Conservation (phyloP, 2,113 vertebrate genomes). For the Paedocypris sp. region DNA sequence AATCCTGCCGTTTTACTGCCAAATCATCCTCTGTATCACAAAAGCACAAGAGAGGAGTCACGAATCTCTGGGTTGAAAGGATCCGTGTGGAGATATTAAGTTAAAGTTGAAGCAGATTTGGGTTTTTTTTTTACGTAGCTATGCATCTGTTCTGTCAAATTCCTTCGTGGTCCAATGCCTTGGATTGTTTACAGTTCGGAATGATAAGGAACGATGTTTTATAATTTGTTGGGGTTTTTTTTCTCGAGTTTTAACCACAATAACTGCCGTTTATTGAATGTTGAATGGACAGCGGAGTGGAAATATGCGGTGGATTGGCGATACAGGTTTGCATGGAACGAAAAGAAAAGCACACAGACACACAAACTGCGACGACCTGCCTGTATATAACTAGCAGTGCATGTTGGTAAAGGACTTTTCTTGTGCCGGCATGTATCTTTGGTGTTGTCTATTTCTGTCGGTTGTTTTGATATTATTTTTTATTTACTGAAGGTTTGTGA, state of each 20-base stretch:
- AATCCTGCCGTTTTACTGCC: slow-evolving; percentile 14
- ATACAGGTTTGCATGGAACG: slow-evolving; percentile 25
- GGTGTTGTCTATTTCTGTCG: slow-evolving; percentile 46
- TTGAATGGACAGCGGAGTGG: background rate
- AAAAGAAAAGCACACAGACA: slow-evolving; percentile 33
- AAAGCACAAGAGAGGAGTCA: slow-evolving; percentile 4
- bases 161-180: slow-evolving; percentile 38
- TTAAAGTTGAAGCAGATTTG: background rate
- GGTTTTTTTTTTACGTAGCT: slow-evolving; percentile 35
- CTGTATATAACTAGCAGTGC: slow-evolving; percentile 58
- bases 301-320: background rate
- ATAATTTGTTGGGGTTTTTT: background rate
- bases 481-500: slow-evolving; percentile 69
- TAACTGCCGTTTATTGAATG: slow-evolving; percentile 9
- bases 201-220: slow-evolving; percentile 40
- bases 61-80: background rate
- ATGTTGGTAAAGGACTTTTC: slow-evolving; percentile 56
- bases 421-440: slow-evolving; percentile 66
- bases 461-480: slow-evolving; percentile 64
- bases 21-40: slow-evolving; percentile 5
- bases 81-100: background rate
- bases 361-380: slow-evolving; percentile 30
- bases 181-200: slow-evolving; percentile 63
- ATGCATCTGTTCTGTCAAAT: slow-evolving; percentile 53
- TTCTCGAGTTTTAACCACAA: background rate